These are phyloP conservation scores for Drosophila macrospina DNA, from an alignment of 2,888 invertebrate genomes.

Conservation along the genomic window DNA sequence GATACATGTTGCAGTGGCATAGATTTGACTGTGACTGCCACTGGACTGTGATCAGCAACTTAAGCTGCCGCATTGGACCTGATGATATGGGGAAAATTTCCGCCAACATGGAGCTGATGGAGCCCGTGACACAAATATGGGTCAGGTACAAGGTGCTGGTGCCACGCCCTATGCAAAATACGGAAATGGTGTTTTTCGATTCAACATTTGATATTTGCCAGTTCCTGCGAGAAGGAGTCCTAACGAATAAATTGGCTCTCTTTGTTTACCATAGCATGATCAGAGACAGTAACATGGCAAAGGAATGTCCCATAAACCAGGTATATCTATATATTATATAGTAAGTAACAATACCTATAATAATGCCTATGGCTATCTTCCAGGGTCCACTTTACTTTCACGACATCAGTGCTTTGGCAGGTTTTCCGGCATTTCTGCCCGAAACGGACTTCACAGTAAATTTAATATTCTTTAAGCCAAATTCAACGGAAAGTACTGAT, in stretches of 20 bases:
- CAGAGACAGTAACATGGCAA: constrained; percentile 27
- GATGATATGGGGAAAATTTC: constrained; percentile 5
- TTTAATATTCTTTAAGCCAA: constrained; percentile 1
- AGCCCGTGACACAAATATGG: neutral
- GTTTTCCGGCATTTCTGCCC: constrained; percentile 41
- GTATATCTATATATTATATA: constrained; percentile 13
- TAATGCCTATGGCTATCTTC: neutral
- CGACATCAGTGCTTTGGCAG: constrained; percentile 8
- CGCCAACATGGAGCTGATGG: neutral
- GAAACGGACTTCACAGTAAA: constrained; percentile 26
- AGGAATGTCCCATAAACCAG: constrained; percentile 22
- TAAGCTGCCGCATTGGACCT: constrained; percentile 16
- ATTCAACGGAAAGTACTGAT: neutral
- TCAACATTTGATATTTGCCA: constrained; percentile 19
- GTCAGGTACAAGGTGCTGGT: constrained; percentile 14
- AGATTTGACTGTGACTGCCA: constrained; percentile 17
- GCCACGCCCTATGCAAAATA: constrained; percentile 20
- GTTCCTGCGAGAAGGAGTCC: constrained; percentile 1
- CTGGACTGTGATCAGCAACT: neutral
- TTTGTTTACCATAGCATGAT: constrained; percentile 6
- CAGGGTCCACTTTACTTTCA: constrained; percentile 41
- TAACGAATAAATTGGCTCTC: constrained; percentile 13
- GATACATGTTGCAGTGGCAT: constrained; percentile 24
- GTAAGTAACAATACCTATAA: no score
- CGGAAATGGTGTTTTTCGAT: constrained; percentile 28